These are phyloP conservation scores for Glaucopsyche alexis DNA, from an alignment of 2,888 invertebrate species.

Conservation along the genomic window DNA sequence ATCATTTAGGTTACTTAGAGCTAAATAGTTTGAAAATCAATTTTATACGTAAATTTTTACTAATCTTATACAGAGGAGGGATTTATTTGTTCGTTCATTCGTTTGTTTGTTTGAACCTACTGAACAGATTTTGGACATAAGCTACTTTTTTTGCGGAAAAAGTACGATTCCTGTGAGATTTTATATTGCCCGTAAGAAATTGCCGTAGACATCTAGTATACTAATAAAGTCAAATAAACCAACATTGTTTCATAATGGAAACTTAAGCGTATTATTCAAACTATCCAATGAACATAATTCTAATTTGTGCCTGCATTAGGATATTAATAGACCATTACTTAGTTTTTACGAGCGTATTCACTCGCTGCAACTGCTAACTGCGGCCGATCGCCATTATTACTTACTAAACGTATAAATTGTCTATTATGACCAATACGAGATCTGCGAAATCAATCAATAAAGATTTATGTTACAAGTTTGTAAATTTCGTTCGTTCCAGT, in stretches of 20 bases:
- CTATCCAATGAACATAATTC: constrained; percentile 36
- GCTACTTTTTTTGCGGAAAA: no score
- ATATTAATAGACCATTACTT: constrained; percentile 42
- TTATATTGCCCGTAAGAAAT: no score
- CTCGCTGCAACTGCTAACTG: constrained; percentile 41
- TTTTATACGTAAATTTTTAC: no score
- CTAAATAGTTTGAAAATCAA: no score
- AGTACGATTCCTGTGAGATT: no score
- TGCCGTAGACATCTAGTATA: no score
- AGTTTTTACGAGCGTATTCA: constrained; percentile 44
- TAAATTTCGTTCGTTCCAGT: not conserved
- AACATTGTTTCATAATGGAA: constrained; percentile 29
- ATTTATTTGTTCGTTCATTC: no score
- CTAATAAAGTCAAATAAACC: not conserved
- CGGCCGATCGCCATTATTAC: constrained; percentile 37
- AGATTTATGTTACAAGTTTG: constrained; percentile 1
- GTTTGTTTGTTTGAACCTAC: no score
- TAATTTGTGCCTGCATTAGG: constrained; percentile 40
- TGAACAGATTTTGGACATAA: no score
- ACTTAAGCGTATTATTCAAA: constrained; percentile 30
- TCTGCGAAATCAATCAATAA: constrained; percentile 11
- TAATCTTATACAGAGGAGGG: no score
- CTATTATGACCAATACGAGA: constrained; percentile 24
- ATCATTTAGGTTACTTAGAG: no score
- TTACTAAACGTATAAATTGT: constrained; percentile 35